phyloP scores from a whole-genome alignment of 2,888 invertebrate genomes.

The Tridacna gigas region DNA sequence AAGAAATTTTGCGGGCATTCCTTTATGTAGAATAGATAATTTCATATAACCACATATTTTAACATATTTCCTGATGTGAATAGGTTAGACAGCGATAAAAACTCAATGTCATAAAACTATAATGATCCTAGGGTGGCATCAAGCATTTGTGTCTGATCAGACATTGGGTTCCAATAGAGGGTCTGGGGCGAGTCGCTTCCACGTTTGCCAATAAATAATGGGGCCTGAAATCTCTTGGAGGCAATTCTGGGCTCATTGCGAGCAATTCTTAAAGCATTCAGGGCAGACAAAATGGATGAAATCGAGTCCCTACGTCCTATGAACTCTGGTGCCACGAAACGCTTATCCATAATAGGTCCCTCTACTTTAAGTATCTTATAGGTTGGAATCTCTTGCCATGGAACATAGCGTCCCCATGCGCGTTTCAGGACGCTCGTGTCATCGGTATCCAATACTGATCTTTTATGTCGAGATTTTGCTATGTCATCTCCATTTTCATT shows the following conservation, averaged over 20 bases:
- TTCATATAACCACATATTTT: neutral
- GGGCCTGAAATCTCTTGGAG: constrained; percentile 67
- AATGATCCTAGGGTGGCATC: constrained; percentile 17
- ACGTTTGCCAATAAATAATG: constrained; percentile 67
- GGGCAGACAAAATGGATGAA: constrained; percentile 58
- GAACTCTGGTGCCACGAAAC: constrained; percentile 66
- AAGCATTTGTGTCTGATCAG: constrained; percentile 6
- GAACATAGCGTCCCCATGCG: constrained; percentile 46
- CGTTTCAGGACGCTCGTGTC: constrained; percentile 28
- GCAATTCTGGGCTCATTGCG: constrained; percentile 43
- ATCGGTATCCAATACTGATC: constrained; percentile 34
- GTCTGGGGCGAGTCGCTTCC: neutral
- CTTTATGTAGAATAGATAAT: no score
- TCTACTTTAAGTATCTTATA: constrained; percentile 28
- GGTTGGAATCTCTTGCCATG: constrained; percentile 44
- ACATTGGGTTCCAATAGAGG: constrained; percentile 25
- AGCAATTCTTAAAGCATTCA: constrained; percentile 62
- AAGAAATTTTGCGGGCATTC: no score
- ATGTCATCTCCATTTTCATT: neutral
- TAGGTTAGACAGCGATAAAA: neutral
- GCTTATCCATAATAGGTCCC: constrained; percentile 28
- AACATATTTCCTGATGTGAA: neutral
- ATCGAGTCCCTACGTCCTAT: constrained; percentile 64
- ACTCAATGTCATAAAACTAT: neutral
- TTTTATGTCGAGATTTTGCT: constrained; percentile 38